phyloP scores from a whole-genome alignment of 2,797 vertebrate species.

The Acropternis orthonyx region DNA sequence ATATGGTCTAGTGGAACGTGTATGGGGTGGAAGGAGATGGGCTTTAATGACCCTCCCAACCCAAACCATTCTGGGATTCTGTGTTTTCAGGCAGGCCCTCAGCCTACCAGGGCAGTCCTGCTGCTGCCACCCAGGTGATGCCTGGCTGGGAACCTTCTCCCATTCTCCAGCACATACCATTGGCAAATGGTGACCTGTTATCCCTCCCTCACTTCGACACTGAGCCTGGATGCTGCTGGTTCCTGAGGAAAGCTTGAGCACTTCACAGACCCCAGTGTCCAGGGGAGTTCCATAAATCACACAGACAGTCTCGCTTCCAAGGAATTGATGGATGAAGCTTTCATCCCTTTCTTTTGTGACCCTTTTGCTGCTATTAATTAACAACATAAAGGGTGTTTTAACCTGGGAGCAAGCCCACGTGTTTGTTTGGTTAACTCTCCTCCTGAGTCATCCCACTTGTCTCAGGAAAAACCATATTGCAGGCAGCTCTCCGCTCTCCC shows the following conservation, averaged over 20 bases:
- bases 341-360: background rate
- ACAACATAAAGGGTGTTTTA: background rate
- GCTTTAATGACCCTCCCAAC: background rate
- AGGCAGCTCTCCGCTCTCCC: background rate
- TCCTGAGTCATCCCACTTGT: background rate
- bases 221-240: background rate
- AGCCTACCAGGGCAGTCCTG: background rate
- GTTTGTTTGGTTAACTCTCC: background rate
- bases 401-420: background rate
- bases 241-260: fast-evolving
- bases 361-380: background rate
- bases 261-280: background rate
- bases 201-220: fast-evolving
- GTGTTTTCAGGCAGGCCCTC: background rate
- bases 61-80: background rate
- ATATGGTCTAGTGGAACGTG: fast-evolving
- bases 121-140: background rate
- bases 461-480: background rate
- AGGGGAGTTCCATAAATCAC: background rate
- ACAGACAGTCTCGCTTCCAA: background rate
- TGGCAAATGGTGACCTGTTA: background rate
- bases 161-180: background rate
- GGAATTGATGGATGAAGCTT: constrained; percentile 7
- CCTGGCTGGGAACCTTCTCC: background rate
- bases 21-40: fast-evolving